phyloP scores from a whole-genome alignment of 2,113 vertebrate species.

The Ptychochromis oligacanthus region DNA sequence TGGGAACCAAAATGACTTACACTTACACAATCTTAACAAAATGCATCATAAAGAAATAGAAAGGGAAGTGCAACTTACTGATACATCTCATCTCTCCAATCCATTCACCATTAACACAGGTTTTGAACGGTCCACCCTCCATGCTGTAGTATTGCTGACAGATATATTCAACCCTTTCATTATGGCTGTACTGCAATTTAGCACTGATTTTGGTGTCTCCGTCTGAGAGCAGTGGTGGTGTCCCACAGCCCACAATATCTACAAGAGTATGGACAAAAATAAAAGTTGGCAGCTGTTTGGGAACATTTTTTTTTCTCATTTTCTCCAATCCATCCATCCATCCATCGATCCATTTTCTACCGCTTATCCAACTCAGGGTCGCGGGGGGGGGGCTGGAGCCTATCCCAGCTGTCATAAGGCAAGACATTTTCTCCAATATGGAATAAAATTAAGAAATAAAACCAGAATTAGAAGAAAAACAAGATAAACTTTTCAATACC shows the following conservation, averaged over 20 bases:
- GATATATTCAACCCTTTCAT: conserved; percentile 8
- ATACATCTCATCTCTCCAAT: background rate
- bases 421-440: background rate
- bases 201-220: background rate
- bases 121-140: background rate
- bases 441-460: background rate
- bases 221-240: background rate
- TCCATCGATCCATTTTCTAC: too few relatives aligned
- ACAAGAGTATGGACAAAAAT: background rate
- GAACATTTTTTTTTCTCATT: too few relatives aligned
- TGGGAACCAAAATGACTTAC: background rate
- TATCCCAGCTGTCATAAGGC: too few relatives aligned
- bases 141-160: conserved; percentile 8
- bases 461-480: background rate
- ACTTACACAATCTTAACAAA: background rate
- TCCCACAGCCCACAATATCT: background rate
- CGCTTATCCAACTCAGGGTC: too few relatives aligned
- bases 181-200: rapidly evolving
- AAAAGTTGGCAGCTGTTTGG: too few relatives aligned
- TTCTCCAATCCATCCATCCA: too few relatives aligned
- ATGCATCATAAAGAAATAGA: background rate
- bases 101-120: conserved; percentile 2
- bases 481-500: conserved; percentile 28
- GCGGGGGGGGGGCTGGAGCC: too few relatives aligned
- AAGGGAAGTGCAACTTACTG: background rate